Percentiles rank a stretch among this genome's conserved stretches.
phyloP scores from a whole-genome alignment of 2,113 vertebrate genomes.

The Hydrolagus affinis region DNA sequence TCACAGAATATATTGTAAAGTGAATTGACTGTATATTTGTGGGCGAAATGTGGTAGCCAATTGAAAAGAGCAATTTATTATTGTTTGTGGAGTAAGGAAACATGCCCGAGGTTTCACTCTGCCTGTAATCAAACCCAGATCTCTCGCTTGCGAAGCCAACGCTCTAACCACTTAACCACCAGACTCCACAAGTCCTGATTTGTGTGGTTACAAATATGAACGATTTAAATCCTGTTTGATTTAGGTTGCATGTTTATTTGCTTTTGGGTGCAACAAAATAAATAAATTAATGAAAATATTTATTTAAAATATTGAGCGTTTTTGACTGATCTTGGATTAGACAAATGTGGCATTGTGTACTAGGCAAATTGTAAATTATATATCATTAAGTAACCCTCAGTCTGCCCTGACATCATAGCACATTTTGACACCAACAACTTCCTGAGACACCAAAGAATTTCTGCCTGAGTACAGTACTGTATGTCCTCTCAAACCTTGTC shows the following conservation, averaged over 20 bases:
- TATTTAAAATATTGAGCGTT: background rate
- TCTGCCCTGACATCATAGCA: background rate
- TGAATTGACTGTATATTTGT: too few species aligned
- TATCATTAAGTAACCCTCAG: background rate
- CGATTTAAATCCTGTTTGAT: background rate
- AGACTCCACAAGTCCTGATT: background rate
- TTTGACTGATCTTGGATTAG: background rate
- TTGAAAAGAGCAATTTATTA: too few species aligned
- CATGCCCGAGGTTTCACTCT: too few species aligned
- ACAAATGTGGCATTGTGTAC: background rate
- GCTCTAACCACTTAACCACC: too few species aligned
- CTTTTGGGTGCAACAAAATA: background rate
- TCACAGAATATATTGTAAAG: too few species aligned
- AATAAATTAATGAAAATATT: background rate
- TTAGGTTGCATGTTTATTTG: background rate
- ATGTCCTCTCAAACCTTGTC: background rate
- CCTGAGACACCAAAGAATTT: background rate
- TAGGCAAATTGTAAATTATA: too few species aligned
- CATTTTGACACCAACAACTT: background rate
- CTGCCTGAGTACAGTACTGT: background rate
- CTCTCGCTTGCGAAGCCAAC: too few species aligned
- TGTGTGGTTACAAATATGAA: background rate
- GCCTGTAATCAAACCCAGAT: too few species aligned
- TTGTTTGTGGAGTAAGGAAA: too few species aligned
- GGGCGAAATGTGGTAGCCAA: too few species aligned